These are phyloP conservation scores for Muscicapa comitata DNA, from an alignment of 2,797 vertebrate species.

Conservation along the genomic window DNA sequence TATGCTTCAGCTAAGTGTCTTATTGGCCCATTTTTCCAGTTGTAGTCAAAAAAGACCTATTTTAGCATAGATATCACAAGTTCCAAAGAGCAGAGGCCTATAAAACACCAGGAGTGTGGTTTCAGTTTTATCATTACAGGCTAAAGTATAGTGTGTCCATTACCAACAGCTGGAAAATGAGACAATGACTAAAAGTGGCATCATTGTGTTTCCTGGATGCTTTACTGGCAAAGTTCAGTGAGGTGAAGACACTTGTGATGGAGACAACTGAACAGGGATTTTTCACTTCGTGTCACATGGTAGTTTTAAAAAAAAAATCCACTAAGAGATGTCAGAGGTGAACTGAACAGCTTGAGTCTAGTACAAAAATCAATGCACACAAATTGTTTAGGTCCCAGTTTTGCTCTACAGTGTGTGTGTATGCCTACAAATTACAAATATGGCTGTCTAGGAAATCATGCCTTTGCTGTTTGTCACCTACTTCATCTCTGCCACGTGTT, in stretches of 20 bases:
- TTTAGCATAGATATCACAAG: not conserved
- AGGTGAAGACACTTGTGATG: not conserved
- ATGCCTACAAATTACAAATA: not conserved
- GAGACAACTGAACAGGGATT: conserved; percentile 8
- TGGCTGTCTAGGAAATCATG: not conserved
- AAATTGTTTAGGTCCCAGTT: not conserved
- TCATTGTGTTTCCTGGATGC: conserved; percentile 10
- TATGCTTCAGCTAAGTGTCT: not conserved
- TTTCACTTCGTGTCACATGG: not conserved
- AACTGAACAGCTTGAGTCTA: not conserved
- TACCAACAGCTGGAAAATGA: conserved; percentile 29
- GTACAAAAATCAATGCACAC: not conserved
- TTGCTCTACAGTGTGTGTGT: not conserved
- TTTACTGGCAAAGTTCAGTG: conserved; percentile 15
- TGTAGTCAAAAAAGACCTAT: not conserved
- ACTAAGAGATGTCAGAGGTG: not conserved
- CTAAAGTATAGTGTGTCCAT: not conserved
- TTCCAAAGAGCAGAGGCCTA: not conserved
- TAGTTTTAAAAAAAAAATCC: not conserved
- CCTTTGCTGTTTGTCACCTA: not conserved
- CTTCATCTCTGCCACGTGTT: not conserved
- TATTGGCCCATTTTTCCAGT: not conserved
- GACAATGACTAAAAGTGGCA: conserved; percentile 19
- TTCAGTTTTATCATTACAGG: not conserved
- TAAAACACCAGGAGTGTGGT: not conserved